A percentile compares a stretch with the other conserved stretches of the same genome.
These are phyloP conservation scores for Bombus soroeensis DNA, from an alignment of 1,140 invertebrate species.

Conservation along the genomic window DNA sequence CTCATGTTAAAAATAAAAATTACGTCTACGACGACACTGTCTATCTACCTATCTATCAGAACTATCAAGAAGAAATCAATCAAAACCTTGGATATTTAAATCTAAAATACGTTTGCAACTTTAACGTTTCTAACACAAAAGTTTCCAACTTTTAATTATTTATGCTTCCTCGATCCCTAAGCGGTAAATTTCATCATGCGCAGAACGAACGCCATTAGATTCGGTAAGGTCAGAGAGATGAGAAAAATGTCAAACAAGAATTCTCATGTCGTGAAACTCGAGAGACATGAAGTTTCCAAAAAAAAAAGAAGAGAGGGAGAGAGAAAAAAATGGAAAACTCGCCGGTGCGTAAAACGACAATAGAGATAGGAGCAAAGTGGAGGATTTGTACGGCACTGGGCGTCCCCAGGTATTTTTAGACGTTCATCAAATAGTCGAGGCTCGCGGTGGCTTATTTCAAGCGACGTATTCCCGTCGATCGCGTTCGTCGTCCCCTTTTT, in stretches of 20 bases:
- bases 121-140: not conserved
- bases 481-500: constrained; percentile 13
- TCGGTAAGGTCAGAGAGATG: not conserved
- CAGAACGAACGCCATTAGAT: not conserved
- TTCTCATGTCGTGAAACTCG: not conserved
- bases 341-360: not conserved
- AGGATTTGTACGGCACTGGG: constrained; percentile 3
- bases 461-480: constrained; percentile 35
- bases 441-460: constrained; percentile 36
- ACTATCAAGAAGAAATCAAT: not conserved
- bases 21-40: not conserved
- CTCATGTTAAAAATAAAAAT: not conserved
- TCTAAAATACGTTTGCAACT: not conserved
- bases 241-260: not conserved
- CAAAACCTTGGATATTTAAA: not conserved
- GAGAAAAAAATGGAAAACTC: not conserved
- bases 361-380: not conserved
- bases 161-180: not conserved
- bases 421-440: constrained; percentile 33
- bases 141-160: not conserved
- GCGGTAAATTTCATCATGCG: not conserved
- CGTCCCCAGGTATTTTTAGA: constrained; percentile 24
- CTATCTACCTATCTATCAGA: not conserved
- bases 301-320: not conserved
- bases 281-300: not conserved